Evolutionary conservation across 1,140 invertebrate species (phyloP).

Genomic region (Scaptomyza montana): DNA sequence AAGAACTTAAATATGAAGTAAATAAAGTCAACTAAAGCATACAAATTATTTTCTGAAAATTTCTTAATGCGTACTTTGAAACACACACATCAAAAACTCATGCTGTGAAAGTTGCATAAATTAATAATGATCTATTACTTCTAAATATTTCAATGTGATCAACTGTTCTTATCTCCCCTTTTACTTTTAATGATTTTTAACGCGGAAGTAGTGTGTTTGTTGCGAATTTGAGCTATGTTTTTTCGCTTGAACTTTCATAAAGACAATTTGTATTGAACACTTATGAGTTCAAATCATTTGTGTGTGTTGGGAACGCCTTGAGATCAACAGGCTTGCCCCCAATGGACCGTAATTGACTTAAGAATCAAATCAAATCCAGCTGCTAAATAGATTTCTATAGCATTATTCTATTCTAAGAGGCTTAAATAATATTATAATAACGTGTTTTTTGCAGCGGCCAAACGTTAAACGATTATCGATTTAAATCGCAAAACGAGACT

Average conservation of each 20-base stretch:
- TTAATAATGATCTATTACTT: neutral
- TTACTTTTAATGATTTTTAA: slow-evolving; percentile 9
- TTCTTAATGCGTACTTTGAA: too few species aligned
- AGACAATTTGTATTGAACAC: slow-evolving; percentile 27
- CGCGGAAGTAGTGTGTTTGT: slow-evolving; percentile 38
- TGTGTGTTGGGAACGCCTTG: slow-evolving; percentile 34
- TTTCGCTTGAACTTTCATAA: slow-evolving; percentile 54
- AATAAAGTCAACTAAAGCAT: too few species aligned
- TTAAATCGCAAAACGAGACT: slow-evolving; percentile 7
- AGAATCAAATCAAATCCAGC: neutral
- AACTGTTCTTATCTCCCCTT: neutral
- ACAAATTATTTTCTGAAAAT: too few species aligned
- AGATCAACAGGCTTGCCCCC: slow-evolving; percentile 33
- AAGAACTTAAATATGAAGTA: too few species aligned
- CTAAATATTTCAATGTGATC: slow-evolving; percentile 31
- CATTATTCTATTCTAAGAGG: slow-evolving; percentile 7
- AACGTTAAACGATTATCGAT: slow-evolving; percentile 16
- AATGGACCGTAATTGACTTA: neutral
- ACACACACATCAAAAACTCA: too few species aligned
- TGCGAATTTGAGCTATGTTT: slow-evolving; percentile 21
- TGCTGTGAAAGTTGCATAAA: too few species aligned
- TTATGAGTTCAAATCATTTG: slow-evolving; percentile 6
- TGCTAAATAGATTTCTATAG: neutral
- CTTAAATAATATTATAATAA: slow-evolving; percentile 21
- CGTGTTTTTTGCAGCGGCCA: slow-evolving; percentile 19